Base-by-base conservation (phyloP, 2,113 vertebrate genomes). In the Hemicordylus capensis region DNA sequence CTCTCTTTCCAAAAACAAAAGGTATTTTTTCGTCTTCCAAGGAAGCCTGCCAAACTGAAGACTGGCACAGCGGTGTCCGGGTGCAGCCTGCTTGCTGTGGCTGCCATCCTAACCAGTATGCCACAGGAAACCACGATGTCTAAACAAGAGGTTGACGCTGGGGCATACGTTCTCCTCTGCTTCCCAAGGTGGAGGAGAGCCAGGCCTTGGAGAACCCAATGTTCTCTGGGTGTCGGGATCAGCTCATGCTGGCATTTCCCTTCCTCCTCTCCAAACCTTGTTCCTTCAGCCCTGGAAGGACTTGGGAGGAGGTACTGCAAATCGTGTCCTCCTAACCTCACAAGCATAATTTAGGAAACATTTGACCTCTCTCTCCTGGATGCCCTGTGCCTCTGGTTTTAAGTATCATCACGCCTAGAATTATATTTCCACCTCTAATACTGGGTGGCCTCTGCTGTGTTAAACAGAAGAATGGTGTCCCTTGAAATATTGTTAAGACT, bases 101-200 rank as follows among this genome's bases (percentile, higher is more conserved):
- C 37, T 56, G 67, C 67, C 75, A 83, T 83, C 58, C 48, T 58
- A 64, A 72, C 66, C 81, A 37, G 82, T 20, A 77, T 34, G 46
- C 75, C 75, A 74, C 86, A 87, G 75, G 81, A 87, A 87, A 83
- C 86, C 81, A 73, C 86, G 42, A 79, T 79, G 56, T 64, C 81
- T 79, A 74, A 83, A 83, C 86, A 83, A 73, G 75, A 74, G 81
- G 22, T 64, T 64, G 67, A 66, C 22, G 20, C 34, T 42, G 12
- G 46, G 75, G 81, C 67, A 54, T 28, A 2, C 26, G 39, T 46
- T 63, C 46, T 54, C 11, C n/a, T 58, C 85, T 69, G 72, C 79
- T 81, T 76, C 75, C 75, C 75, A 48, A 51, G n/a, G 51, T 20
- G 81, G 80, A 31, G 8, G 15, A 9, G 58, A 63, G 56, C 66